Evolutionary conservation across 2,888 invertebrate species (phyloP), one percentile per base, ranked within the genome.

Genomic region (Pristionchus mayeri): DNA sequence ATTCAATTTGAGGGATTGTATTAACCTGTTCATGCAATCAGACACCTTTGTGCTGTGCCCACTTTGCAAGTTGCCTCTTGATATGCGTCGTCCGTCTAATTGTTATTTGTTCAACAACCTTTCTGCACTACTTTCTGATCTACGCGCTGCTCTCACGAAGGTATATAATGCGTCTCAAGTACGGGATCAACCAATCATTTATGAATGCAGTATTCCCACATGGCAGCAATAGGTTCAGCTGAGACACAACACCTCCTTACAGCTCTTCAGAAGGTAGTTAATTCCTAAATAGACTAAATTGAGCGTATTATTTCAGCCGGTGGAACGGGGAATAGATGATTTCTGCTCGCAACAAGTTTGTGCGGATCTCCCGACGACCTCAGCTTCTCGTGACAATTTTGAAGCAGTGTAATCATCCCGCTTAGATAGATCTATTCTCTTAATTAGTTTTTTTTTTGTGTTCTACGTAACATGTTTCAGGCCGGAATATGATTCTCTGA

Each of bases 241-340:
- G 81, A 81, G 60, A 81, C 81, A 34, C 81, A 81, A n/a, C 81
- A 81, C 18, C 60, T 81, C 21, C 81, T 81, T n/a, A 60, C 40
- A n/a, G 57, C 60, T n/a, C 44, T 50, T 27, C 44, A 60, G 11
- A 9, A 40, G 16, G 48, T 30, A 44, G 21, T 37, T 18, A 34
- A 18, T 79, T 7, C 2, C 18, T 30, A 34, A 24, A 2, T 11
- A 2, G 4, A 34, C n/a, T n/a, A n/a, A n/a, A n/a, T n/a, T n/a
- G n/a, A n/a, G n/a, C 34, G 52, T 34, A 21, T 3, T n/a, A n/a
- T 21, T 50, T 9, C 24, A 81, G 81, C 27, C 21, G 21, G 18
- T n/a, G 6, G 30, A 3, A 44, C 40, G 60, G 24, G n/a, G 16
- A 3, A 60, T 81, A n/a, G 44, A 44, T 27, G 81, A 81, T 60